A percentile compares a stretch with the other conserved stretches of the same genome.
Evolutionary conservation across 2,888 invertebrate genomes (phyloP).

Genomic region (Odontothrips loti): DNA sequence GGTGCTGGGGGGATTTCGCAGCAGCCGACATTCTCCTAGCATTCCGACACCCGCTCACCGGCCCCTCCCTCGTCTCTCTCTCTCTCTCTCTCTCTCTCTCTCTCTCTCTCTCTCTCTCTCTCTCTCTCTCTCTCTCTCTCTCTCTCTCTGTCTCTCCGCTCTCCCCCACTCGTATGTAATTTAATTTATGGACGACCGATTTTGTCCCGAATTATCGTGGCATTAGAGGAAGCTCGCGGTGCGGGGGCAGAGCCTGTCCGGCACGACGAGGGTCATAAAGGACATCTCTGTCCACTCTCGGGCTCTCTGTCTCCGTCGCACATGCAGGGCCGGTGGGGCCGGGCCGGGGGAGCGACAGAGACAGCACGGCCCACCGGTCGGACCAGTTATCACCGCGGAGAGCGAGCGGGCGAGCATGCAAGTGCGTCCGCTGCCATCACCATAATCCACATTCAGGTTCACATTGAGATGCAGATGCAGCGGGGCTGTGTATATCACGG

Average conservation of each 20-base stretch:
- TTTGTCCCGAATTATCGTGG: neutral
- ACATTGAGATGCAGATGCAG: slow-evolving; percentile 15
- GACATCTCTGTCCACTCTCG: neutral
- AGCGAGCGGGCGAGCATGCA: too few relatives aligned
- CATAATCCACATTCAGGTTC: neutral
- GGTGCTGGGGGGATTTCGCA: too few relatives aligned
- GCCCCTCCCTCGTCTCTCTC: neutral
- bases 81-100: neutral
- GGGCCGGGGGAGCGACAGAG: neutral
- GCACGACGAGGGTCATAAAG: too few relatives aligned
- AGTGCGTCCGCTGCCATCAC: neutral
- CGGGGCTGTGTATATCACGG: neutral
- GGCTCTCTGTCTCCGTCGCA: neutral
- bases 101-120: slow-evolving; percentile 18
- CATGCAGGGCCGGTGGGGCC: neutral
- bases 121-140: slow-evolving; percentile 11
- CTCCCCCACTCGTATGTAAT: too few relatives aligned
- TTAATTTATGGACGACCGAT: too few relatives aligned
- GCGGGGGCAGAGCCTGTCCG: too few relatives aligned
- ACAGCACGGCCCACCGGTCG: neutral
- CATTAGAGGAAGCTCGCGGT: too few relatives aligned
- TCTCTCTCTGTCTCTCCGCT: neutral
- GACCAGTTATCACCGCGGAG: neutral
- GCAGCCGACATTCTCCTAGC: too few relatives aligned
- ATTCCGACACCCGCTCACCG: too few relatives aligned